Evolutionary conservation across 2,888 invertebrate genomes (phyloP), one percentile per base, ranked within the genome.

Genomic region (Disparrhopalites patrizii): DNA sequence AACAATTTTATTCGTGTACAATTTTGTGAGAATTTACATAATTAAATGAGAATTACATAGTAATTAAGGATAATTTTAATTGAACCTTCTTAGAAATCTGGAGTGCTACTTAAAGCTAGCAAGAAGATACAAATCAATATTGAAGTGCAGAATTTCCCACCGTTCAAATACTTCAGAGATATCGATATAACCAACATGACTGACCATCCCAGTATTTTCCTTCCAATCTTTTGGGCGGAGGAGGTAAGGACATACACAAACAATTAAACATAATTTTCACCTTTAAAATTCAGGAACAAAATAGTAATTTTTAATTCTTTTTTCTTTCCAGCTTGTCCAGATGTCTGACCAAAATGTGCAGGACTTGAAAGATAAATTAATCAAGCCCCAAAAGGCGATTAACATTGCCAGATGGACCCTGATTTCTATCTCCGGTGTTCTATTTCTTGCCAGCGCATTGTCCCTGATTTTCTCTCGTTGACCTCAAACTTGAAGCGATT

Each of bases 171-270:
- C 10, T 61, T 60, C n/a, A 10, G 27, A 13, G 28, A 62, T 15
- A 3, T 40, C 1, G 27, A 30, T 7, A 40, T 62, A 31, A 51
- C 15, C 15, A 25, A 15, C 0, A 62, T 67, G 5, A 18, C 57
- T 18, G 56, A 62, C 15, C 36, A 71, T 10, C 70, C 70, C 2
- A 62, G 71, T 56, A 57, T 63, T 2, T 30, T 70, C 3, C 65
- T 72, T 25, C 76, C 76, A n/a, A 25, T 75, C 0, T 57, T 72
- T 25, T 76, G 75, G 75, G 69, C 63, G 31, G 70, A 74, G 23
- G 73, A 75, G 62, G 73, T 73, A 64, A 57, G 4, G 10, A 3
- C 4, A 33, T 18, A 43, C 20, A 36, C n/a, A n/a, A n/a, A n/a
- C n/a, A n/a, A n/a, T n/a, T n/a, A n/a, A 36, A 15, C 15, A 36